Evolutionary conservation across 2,113 vertebrate genomes (phyloP).

Genomic region (Cynocephalus volans): DNA sequence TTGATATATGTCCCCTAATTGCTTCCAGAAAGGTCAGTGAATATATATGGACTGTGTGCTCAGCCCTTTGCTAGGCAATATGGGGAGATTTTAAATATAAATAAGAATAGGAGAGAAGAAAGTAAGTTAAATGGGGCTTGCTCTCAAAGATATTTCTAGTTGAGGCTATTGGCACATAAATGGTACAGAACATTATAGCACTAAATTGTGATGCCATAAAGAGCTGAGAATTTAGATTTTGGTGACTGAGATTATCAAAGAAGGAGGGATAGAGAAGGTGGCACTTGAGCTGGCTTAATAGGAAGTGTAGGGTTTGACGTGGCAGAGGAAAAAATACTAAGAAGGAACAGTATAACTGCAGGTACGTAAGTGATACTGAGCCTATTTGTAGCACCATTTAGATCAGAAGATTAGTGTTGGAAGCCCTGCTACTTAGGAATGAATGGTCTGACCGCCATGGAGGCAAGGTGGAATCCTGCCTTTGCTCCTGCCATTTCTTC

Average conservation of each 20-base stretch:
- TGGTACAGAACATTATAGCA: neutral
- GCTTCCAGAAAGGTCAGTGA: neutral
- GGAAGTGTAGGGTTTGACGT: neutral
- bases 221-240: neutral
- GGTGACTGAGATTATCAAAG: neutral
- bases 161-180: neutral
- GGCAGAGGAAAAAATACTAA: neutral
- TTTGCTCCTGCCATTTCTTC: neutral
- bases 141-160: neutral
- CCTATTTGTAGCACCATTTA: neutral
- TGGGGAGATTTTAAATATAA: neutral
- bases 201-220: neutral
- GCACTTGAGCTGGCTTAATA: neutral
- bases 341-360: neutral
- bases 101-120: neutral
- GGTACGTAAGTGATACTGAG: neutral
- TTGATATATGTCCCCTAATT: neutral
- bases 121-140: neutral
- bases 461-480: neutral
- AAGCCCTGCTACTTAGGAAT: neutral
- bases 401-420: neutral
- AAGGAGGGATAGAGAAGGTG: neutral
- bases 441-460: too few relatives aligned
- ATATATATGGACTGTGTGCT: neutral
- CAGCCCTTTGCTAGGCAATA: neutral